Evolutionary conservation across 2,113 vertebrate species (phyloP).

Genomic region (Hiodon alosoides): DNA sequence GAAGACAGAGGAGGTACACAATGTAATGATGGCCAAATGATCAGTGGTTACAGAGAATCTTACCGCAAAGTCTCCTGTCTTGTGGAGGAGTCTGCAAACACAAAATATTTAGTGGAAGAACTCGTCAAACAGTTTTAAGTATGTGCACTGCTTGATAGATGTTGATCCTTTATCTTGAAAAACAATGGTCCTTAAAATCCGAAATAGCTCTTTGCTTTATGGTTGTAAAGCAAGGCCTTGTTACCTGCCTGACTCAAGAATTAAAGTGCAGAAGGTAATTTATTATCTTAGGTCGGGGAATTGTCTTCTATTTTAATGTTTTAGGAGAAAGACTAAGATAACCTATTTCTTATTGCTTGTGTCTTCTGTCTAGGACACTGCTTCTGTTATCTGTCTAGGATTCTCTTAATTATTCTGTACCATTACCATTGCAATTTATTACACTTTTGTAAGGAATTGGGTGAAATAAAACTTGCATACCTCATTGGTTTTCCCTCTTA

Average conservation of each 20-base stretch:
- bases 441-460: not conserved
- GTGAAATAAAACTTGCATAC: slow-evolving; percentile 15
- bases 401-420: not conserved
- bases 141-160: slow-evolving; percentile 17
- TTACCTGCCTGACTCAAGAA: slow-evolving; percentile 11
- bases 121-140: slow-evolving; percentile 7
- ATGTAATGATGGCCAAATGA: slow-evolving; percentile 56
- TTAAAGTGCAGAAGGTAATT: slow-evolving; percentile 23
- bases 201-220: slow-evolving; percentile 11
- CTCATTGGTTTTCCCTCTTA: not conserved
- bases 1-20: slow-evolving; percentile 67
- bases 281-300: no score
- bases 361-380: slow-evolving; percentile 15
- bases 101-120: slow-evolving; percentile 35
- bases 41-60: slow-evolving; percentile 64
- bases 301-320: slow-evolving; percentile 39
- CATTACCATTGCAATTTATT: not conserved
- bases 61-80: slow-evolving; percentile 62
- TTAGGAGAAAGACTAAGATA: slow-evolving; percentile 35
- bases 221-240: slow-evolving; percentile 1
- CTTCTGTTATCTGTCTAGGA: not conserved
- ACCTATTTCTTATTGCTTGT: slow-evolving; percentile 19
- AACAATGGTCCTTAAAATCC: slow-evolving; percentile 39
- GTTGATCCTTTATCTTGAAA: slow-evolving; percentile 46
- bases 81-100: slow-evolving; percentile 66